Base-by-base conservation (phyloP, 2,888 invertebrate species). In the Lycaena phlaeas region DNA sequence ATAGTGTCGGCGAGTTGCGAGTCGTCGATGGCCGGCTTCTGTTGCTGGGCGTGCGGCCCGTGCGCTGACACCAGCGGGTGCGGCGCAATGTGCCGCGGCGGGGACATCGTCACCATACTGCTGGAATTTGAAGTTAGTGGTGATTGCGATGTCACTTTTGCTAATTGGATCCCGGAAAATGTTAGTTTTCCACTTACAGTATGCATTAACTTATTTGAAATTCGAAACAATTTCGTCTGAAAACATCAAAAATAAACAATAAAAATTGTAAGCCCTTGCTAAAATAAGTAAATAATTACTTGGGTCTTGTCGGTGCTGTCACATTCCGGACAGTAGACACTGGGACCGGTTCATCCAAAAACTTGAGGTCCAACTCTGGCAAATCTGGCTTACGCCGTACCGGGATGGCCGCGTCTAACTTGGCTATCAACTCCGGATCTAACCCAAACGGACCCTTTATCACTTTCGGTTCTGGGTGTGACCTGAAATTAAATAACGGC, bases 381-480 rank as follows among this genome's bases (percentile, higher is more conserved):
- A 72, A 65, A 43, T 61, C 63, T 0, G 69, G 69, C 50, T 49
- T 64, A 37, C 45, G 68, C 44, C 60, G 51, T 30, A 59, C 76
- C 12, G 68, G 79, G 51, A 61, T 74, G 27, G 59, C 78, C 40
- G 77, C 87, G 68, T 94, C 94, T 37, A 94, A 85, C 52, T 88
- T 87, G 18, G 89, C 88, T 52, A 94, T 86, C 45, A 92, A 81
- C 42, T 89, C 87, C 11, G 90, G 88, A 67, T 95, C 94, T 36
- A 96, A 79, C 0, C 91, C 89, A 69, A 93, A 95, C 14, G 93
- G 93, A 12, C 94, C 94, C 0, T 88, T 82, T 3, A 88, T 65
- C 31, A 87, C 75, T 15, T 71, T 67, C 7, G 82, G 77, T 45
- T 78, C 81, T 1, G 73, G 69, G 14, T 77, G 69, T 30, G 68